A percentile compares a stretch with the other conserved stretches of the same genome.
These are phyloP conservation scores for Poecilia gillii DNA, from an alignment of 2,797 vertebrate genomes.

Conservation along the genomic window DNA sequence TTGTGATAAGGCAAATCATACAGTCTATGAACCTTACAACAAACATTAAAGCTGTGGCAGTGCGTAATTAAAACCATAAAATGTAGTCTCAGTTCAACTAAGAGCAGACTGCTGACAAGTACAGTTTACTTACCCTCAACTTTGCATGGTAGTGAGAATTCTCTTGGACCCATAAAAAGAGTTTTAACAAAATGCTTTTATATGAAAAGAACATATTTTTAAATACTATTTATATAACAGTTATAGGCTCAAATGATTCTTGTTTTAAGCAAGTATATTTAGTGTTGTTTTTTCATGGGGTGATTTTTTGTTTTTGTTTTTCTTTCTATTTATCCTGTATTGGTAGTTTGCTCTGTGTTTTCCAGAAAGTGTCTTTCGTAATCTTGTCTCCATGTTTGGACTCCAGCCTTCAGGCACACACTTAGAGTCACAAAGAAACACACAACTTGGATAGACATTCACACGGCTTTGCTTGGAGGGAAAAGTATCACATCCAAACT, in stretches of 20 bases:
- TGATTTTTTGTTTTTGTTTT: neutral
- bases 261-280: neutral
- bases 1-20: neutral
- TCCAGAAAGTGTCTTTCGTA: constrained; percentile 21
- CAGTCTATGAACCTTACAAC: neutral
- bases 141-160: neutral
- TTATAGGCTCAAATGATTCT: neutral
- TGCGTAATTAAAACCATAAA: neutral
- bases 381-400: constrained; percentile 22
- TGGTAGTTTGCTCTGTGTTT: constrained; percentile 5
- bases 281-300: neutral
- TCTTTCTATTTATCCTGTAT: constrained; percentile 6
- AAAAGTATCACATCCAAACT: constrained; percentile 73
- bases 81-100: neutral
- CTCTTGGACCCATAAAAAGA: neutral
- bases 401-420: constrained; percentile 22
- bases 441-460: constrained; percentile 52
- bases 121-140: neutral
- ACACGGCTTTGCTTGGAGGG: constrained; percentile 72
- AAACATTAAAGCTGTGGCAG: neutral
- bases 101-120: neutral
- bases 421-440: constrained; percentile 23
- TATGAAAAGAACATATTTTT: neutral
- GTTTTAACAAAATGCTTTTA: neutral
- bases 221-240: neutral